Base-by-base conservation (phyloP, 2,888 invertebrate genomes). In the Eristalis intricaria region DNA sequence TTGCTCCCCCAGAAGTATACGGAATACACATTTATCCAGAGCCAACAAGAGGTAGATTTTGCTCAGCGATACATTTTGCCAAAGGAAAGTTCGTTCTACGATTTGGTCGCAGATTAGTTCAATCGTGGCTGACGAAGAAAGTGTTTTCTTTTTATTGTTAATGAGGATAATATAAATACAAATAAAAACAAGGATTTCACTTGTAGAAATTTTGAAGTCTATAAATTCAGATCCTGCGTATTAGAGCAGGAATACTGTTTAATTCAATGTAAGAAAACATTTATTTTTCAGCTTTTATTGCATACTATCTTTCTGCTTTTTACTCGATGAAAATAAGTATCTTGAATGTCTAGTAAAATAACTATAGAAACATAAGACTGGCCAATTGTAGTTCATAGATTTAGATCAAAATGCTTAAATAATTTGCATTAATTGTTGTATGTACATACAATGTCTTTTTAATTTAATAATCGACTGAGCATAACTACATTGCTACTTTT, bases 91-190 rank as follows among this genome's bases (percentile, higher is more conserved):
- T 50, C 8, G 19, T 50, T 50, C 19, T 50, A 22, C 50, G 19
- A 19, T 13, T 38, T 13, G 38, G 13, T 38, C 1, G 13, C 29
- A 65, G 64, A 65, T 63, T 78, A 69, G 65, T 79, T 70, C 66
- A 82, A 78, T 83, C 82, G 83, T 70, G 70, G 71, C 82, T 73
- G 83, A 83, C 22, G 58, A 68, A 78, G 75, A 74, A 83, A 78
- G 86, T 83, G 29, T 23, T 73, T 7, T 74, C 50, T 19, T 56
- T 64, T 29, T 56, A 50, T 68, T 74, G 82, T 78, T 69, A 78
- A 85, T 65, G 58, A 63, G 19, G 58, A 79, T 13, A 13, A 2
- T 13, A 38, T 19, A 65, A 50, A 50, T n/a, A 50, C 1, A 50
- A 19, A 50, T 50, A 50, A 50, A 50, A 50, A 50, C 43, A 50